phyloP scores from a whole-genome alignment of 2,113 vertebrate genomes.

The Oryzias celebensis region DNA sequence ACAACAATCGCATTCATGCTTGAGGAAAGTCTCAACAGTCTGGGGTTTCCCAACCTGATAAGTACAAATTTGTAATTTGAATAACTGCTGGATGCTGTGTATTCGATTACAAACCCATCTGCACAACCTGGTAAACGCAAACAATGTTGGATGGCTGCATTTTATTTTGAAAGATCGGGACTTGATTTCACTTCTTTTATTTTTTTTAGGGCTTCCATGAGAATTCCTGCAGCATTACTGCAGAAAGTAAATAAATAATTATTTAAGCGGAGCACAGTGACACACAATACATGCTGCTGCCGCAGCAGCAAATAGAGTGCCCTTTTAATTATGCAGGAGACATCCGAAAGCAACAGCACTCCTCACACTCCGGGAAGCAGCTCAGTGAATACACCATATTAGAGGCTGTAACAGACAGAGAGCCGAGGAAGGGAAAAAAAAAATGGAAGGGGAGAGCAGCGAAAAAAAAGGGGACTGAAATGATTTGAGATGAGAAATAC shows the following conservation, averaged over 20 bases:
- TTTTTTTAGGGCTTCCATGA: slow-evolving; percentile 34
- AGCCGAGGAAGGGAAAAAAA: slow-evolving; percentile 17
- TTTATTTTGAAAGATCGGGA: background rate
- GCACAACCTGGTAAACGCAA: slow-evolving; percentile 8
- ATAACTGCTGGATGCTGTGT: slow-evolving; percentile 28
- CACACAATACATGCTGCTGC: slow-evolving; percentile 76
- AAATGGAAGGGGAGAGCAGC: slow-evolving; percentile 4
- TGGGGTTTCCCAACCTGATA: slow-evolving; percentile 43
- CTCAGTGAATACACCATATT: slow-evolving; percentile 71
- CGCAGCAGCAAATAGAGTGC: slow-evolving; percentile 72
- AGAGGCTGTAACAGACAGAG: slow-evolving; percentile 63
- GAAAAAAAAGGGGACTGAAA: slow-evolving; percentile 39
- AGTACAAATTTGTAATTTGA: slow-evolving; percentile 44
- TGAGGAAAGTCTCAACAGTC: slow-evolving; percentile 48
- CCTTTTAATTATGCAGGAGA: slow-evolving; percentile 83
- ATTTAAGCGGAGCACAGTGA: slow-evolving; percentile 69
- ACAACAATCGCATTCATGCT: slow-evolving; percentile 53
- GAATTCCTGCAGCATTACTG: slow-evolving; percentile 53
- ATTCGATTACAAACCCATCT: slow-evolving; percentile 38
- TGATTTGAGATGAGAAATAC: slow-evolving; percentile 49
- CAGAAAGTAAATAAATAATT: slow-evolving; percentile 74
- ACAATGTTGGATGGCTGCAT: slow-evolving; percentile 15
- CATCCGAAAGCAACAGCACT: slow-evolving; percentile 77
- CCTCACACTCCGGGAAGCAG: slow-evolving; percentile 74
- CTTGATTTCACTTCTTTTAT: background rate